Evolutionary conservation across 1,140 invertebrate species (phyloP), one percentile per base, ranked within the genome.

Genomic region (Dendrolimus kikuchii): DNA sequence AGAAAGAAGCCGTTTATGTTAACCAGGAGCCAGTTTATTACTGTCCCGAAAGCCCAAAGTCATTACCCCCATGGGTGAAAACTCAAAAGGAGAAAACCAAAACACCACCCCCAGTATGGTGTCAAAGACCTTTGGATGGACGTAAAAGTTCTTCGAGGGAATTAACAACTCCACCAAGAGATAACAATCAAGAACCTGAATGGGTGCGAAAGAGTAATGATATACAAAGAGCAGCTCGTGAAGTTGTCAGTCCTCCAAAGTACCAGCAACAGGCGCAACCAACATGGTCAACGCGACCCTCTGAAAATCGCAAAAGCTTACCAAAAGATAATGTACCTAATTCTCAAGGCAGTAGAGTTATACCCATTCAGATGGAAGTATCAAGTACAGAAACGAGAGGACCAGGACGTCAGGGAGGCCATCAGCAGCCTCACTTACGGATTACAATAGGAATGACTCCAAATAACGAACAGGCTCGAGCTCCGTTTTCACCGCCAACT

Each of bases 301-400:
- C 80, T 45, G 86, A 88, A 40, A 87, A 83, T 59, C 74, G 85
- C 38, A 87, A 81, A 55, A 87, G 85, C 47, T 54, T 87, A 46
- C 84, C 85, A 0, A 71, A 72, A 51, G 87, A 88, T 46, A 77
- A 55, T 50, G 60, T 45, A 46, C 63, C 56, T 47, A 71, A 41
- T 56, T 65, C 55, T 40, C 74, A 58, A 51, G 73, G 77, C 38
- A 60, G 65, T 51, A 72, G 84, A 53, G 65, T 87, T 10, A 85
- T 88, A 59, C 87, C 87, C 10, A 81, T 88, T 49, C 87, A 88
- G 61, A 88, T 88, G 81, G 86, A 88, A 68, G 81, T 81, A 1
- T 75, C 79, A 0, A 79, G 65, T 57, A 69, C 70, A 7, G 83
- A 86, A 51, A 74, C 76, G 3, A 75, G 73, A 57, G 68, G 81